These are phyloP conservation scores for Alca torda DNA, from an alignment of 2,797 vertebrate species.

Conservation along the genomic window DNA sequence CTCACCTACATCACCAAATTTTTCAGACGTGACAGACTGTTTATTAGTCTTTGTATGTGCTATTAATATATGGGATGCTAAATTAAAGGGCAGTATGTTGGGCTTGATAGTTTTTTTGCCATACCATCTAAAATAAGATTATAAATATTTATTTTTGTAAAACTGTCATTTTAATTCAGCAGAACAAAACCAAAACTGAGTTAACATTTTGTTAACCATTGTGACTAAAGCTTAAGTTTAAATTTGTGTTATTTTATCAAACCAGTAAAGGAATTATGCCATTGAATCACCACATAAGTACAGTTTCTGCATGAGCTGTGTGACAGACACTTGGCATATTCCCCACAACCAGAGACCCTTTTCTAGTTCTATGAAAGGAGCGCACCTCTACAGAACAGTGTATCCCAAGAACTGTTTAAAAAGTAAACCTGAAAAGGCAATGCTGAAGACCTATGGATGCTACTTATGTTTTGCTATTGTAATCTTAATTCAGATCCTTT, in stretches of 20 bases:
- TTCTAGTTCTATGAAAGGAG: not conserved
- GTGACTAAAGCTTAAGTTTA: not conserved
- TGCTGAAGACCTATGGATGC: not conserved
- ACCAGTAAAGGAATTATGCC: not conserved
- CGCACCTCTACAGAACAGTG: not conserved
- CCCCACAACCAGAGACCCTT: not conserved
- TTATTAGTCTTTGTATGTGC: not conserved
- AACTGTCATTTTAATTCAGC: not conserved
- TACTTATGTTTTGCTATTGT: not conserved
- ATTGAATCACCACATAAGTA: not conserved
- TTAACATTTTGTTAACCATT: not conserved
- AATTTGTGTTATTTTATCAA: not conserved
- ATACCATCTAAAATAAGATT: not conserved
- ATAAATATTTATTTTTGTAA: not conserved
- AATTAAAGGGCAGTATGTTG: not conserved
- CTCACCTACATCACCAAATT: not conserved
- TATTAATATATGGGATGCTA: not conserved
- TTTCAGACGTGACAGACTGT: not conserved
- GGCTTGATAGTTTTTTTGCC: not conserved
- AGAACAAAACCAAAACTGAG: not conserved
- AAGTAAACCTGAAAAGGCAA: not conserved
- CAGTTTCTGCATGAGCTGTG: not conserved
- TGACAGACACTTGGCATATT: not conserved
- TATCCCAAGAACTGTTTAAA: not conserved
- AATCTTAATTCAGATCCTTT: not conserved